Evolutionary conservation across 2,888 invertebrate species (phyloP), one percentile per base, ranked within the genome.

Genomic region (Tetanocera ferruginea): DNA sequence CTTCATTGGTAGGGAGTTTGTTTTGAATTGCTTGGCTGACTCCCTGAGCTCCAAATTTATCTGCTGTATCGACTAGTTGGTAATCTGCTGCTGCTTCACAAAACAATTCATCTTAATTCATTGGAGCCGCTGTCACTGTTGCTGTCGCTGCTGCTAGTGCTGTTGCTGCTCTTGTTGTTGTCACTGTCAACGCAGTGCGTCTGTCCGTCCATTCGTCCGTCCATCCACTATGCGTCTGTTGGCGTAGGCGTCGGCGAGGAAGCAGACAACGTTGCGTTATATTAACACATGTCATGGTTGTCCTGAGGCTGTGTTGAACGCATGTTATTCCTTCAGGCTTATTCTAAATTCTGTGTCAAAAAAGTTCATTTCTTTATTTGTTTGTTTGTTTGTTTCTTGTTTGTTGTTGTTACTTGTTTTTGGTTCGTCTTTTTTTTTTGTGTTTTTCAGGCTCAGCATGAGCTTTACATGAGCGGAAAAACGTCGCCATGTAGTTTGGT

Each of bases 21-120:
- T 43, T 43, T 43, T 43, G 43, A 43, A 43, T 43, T 43, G 43
- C 57, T 57, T 57, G 55, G 23, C 19, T 6, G 67, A 49, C 23
- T 67, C 43, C 9, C 60, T 60, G 60, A 28, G 60, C 23, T 60
- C 28, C 60, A 43, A 43, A 67, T 67, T 49, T 43, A 67, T 67
- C 43, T 67, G 23, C 60, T 34, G 31, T 66, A 43, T 67, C 60
- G 67, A 67, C 49, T 67, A 37, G 49, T 67, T 67, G 9, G 25
- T 23, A 49, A 49, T 19, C 28, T 25, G 5, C 5, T 25, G 5
- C 28, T 14, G 51, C 49, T 70, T 11, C 4, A 17, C 52, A 52
- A 25, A 25, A 25, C 70, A 70, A 70, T 70, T 70, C 51, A 70
- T 70, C 70, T 70, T 70, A 70, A 70, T 70, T 70, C 52, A 51